Base-by-base conservation (phyloP, 2,113 vertebrate species). In the Laterallus jamaicensis region DNA sequence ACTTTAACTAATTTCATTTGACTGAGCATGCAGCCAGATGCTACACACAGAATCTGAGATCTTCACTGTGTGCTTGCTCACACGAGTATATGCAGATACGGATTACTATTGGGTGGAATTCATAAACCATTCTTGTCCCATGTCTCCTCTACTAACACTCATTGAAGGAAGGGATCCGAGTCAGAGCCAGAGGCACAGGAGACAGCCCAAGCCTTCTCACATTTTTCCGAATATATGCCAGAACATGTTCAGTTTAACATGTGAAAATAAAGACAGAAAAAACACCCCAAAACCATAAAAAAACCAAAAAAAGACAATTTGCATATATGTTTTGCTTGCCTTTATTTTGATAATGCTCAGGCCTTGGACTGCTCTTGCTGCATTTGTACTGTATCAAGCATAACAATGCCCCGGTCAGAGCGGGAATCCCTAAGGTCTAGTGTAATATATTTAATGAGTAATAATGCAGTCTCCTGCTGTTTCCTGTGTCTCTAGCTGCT, bases 391-490 rank as follows among this genome's bases (percentile, higher is more conserved):
- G 55, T 31, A 58, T 25, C 39, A 93, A 88, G 93, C 82, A 82
- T 20, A 91, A 92, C 85, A 93, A 89, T 42, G 87, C 69, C n/a
- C 71, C 55, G 75, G 78, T 90, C 84, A 35, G 42, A 15, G 59
- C 14, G 69, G 63, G 74, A 96, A 90, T 95, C 96, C 87, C 93
- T 10, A 52, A 73, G 90, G 87, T 59, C 67, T 83, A 39, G n/a
- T 86, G 88, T 93, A 96, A 95, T 93, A 86, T 78, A 86, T 88
- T 80, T 93, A 96, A 93, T 96, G 92, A 93, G 92, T 78, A 92
- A 89, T 97, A 96, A 96, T 68, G 82, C 92, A 92, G 82, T 64
- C 92, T 86, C 93, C 94, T 95, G 95, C 94, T 95, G 90, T 24
- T 94, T 96, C 92, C 92, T 64, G 28, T 80, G 90, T 90, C 85